These are phyloP conservation scores for Caenorhabditis afra DNA, from an alignment of 2,888 invertebrate genomes.

Conservation along the genomic window DNA sequence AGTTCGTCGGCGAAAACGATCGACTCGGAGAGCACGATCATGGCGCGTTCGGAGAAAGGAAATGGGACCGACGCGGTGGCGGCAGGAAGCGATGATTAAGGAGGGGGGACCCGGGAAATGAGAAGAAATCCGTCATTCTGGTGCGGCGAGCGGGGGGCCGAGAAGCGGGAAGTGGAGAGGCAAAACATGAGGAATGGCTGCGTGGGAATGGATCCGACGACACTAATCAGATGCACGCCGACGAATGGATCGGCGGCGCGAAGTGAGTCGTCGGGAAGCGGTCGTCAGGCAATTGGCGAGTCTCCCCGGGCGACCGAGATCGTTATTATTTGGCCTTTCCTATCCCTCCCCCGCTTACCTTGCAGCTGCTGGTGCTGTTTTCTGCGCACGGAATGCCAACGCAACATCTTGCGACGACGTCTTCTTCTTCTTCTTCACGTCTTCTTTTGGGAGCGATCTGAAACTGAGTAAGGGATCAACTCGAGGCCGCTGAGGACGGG, in stretches of 20 bases:
- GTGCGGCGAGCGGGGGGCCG: neutral
- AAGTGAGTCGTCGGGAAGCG: neutral
- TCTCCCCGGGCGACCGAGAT: neutral
- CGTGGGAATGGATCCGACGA: conserved; percentile 28
- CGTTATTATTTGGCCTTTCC: no score
- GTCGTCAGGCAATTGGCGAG: conserved; percentile 29
- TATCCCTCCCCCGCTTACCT: conserved; percentile 55
- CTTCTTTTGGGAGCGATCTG: neutral
- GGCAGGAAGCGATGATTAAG: conserved; percentile 37
- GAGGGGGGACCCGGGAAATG: conserved; percentile 30
- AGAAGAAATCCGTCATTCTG: conserved; percentile 43
- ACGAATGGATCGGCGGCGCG: neutral
- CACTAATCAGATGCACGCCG: conserved; percentile 29
- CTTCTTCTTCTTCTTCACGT: neutral
- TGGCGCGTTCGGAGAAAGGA: neutral
- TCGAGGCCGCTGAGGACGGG: neutral
- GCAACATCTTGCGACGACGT: conserved; percentile 57
- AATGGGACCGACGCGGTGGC: neutral
- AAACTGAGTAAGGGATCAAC: neutral
- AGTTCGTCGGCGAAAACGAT: conserved; percentile 45
- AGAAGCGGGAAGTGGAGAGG: conserved; percentile 14
- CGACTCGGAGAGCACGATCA: conserved; percentile 47
- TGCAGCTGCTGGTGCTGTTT: conserved; percentile 62
- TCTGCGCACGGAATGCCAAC: conserved; percentile 64
- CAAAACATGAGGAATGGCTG: conserved; percentile 33